Conservation (phyloP, 2,797 vertebrate genomes). For the Buphagus erythrorhynchus region DNA sequence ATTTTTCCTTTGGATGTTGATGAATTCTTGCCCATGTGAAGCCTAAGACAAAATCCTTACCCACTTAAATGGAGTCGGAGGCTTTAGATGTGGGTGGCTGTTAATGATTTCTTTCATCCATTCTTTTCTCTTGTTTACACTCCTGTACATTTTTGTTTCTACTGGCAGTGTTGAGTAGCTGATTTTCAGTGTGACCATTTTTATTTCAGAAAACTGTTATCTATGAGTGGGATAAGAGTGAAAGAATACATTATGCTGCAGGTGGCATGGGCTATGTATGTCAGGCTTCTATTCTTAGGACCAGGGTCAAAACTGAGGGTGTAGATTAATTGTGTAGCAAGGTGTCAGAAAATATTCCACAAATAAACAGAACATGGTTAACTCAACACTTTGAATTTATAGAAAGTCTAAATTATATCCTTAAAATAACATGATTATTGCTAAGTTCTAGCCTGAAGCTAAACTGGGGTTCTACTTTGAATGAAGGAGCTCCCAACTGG, state of each 20-base stretch:
- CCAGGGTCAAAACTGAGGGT: conserved; percentile 61
- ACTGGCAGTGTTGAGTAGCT: background rate
- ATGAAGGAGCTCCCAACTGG: conserved; percentile 75
- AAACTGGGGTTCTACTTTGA: conserved; percentile 74
- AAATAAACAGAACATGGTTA: conserved; percentile 83
- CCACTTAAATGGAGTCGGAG: background rate
- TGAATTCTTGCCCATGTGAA: background rate
- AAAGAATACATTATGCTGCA: conserved; percentile 51
- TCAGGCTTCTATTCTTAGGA: conserved; percentile 66
- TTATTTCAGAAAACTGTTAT: conserved; percentile 21
- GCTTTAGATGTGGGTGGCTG: background rate
- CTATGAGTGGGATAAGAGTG: background rate
- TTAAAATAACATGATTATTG: conserved; percentile 80
- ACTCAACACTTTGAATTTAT: conserved; percentile 77
- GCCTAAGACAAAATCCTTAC: background rate
- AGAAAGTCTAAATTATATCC: conserved; percentile 79
- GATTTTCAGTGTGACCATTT: background rate
- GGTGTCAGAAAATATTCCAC: conserved; percentile 86
- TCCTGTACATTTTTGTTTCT: conserved; percentile 17
- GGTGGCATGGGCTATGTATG: conserved; percentile 47
- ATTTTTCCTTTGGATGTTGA: background rate
- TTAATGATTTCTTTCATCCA: conserved; percentile 46
- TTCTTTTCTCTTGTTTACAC: conserved; percentile 30
- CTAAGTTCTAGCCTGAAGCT: conserved; percentile 73
- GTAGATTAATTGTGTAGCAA: conserved; percentile 83